Base-by-base conservation (phyloP, 1,140 invertebrate species). In the Cherax quadricarinatus region DNA sequence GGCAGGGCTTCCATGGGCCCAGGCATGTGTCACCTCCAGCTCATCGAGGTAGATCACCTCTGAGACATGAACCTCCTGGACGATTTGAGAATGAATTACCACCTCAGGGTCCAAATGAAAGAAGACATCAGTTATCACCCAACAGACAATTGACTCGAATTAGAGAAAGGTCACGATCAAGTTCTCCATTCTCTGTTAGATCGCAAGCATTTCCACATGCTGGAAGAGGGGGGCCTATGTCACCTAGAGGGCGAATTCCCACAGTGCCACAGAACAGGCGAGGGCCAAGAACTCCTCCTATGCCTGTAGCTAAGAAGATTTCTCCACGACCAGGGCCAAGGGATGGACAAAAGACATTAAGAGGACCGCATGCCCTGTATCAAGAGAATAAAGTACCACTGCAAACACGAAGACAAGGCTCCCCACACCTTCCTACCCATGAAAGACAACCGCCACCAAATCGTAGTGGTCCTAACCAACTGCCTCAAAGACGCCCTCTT, bases 231-330 rank as follows among this genome's bases (percentile, higher is more conserved):
- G 85, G 90, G 66, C 90, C 73, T 16, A 53, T 91, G 49, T 91
- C 90, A 30, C 84, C 83, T 60, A 73, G 90, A 41, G 90, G 85
- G 14, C 78, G 85, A 81, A 24, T 81, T 21, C 62, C 24, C n/a
- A 73, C 80, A 18, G 70, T 84, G 88, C 49, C 70, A 62, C 66
- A 49, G n/a, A 51, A 49, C 48, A 86, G 90, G 30, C 75, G 90
- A 21, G 90, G 90, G 6, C 90, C 90, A 80, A 86, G 90, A 70
- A 91, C 90, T 70, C 90, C 90, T 66, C 90, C 90, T 3, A 82
- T 91, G 79, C 90, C 90, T 66, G 21, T 78, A 3, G 30, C n/a
- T 30, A 91, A 66, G 30, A 86, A 81, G 51, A 30, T 80, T 57
- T 86, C 90, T 51, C 88, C 88, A 5, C 75, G 79, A 18, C 83